Conservation (phyloP, 2,113 vertebrate species). For the Scortum barcoo region DNA sequence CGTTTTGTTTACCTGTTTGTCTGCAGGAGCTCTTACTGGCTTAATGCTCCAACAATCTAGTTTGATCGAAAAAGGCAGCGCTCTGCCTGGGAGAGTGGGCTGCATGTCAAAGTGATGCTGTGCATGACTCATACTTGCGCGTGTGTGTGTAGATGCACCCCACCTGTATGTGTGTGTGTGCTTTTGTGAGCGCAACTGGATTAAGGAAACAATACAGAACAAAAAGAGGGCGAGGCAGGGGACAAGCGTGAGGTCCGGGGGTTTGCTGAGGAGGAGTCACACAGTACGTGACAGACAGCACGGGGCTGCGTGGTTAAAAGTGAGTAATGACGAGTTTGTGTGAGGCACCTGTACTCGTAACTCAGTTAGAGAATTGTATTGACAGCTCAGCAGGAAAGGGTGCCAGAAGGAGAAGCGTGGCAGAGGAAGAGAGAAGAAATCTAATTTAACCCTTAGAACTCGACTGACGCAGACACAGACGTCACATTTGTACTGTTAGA, state of each 20-base stretch:
- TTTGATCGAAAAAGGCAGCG: constrained; percentile 53
- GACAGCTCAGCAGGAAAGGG: constrained; percentile 1
- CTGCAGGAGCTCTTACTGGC: constrained; percentile 48
- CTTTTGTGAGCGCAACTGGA: constrained; percentile 20
- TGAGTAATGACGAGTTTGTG: not conserved
- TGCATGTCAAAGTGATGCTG: constrained; percentile 52
- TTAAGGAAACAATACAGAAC: constrained; percentile 23
- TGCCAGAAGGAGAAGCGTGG: not conserved
- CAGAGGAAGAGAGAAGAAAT: not conserved
- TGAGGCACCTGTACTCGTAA: not conserved
- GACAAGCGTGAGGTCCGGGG: not conserved
- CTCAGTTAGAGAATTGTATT: not conserved
- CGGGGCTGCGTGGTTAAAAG: constrained; percentile 14
- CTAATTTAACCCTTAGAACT: not conserved
- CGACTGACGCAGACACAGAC: not conserved
- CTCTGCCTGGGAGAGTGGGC: constrained; percentile 56
- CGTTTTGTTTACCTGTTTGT: constrained; percentile 62
- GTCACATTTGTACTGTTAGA: not conserved
- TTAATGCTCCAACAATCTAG: constrained; percentile 52
- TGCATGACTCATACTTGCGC: constrained; percentile 49
- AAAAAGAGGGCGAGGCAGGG: not conserved
- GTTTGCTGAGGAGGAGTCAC: constrained; percentile 9
- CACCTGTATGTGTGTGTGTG: constrained; percentile 3
- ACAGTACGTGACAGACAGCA: not conserved
- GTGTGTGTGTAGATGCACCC: not conserved